These are phyloP conservation scores for Platorchestia sp. DNA, from an alignment of 1,140 invertebrate genomes.

Conservation along the genomic window DNA sequence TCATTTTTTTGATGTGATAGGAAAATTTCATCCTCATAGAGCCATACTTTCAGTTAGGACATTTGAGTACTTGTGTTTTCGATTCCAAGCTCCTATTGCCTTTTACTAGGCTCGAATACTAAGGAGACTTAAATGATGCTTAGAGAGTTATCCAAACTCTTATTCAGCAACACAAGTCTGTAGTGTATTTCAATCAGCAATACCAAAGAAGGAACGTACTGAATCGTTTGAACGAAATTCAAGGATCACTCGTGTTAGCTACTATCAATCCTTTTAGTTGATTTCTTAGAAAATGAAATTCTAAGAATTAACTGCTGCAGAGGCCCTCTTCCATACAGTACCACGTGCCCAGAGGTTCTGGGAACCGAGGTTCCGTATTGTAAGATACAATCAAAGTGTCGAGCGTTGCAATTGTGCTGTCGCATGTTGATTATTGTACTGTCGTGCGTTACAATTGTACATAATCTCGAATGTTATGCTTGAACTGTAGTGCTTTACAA, in stretches of 20 bases:
- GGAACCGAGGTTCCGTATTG: not conserved
- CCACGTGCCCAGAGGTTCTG: not conserved
- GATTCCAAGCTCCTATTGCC: no score
- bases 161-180: not conserved
- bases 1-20: no score
- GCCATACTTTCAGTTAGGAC: no score
- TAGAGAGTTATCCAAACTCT: not conserved
- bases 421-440: no score
- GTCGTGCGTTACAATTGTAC: no score
- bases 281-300: not conserved
- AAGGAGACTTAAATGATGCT: not conserved
- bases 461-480: no score
- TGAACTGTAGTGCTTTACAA: no score
- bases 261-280: not conserved
- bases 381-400: not conserved
- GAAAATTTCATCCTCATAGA: no score
- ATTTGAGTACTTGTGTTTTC: no score
- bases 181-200: not conserved
- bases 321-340: not conserved
- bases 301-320: not conserved
- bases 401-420: no score
- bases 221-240: not conserved
- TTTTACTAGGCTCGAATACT: not conserved
- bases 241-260: not conserved
- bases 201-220: not conserved